phyloP scores from a whole-genome alignment of 2,113 vertebrate species.

The Apteryx owenii region DNA sequence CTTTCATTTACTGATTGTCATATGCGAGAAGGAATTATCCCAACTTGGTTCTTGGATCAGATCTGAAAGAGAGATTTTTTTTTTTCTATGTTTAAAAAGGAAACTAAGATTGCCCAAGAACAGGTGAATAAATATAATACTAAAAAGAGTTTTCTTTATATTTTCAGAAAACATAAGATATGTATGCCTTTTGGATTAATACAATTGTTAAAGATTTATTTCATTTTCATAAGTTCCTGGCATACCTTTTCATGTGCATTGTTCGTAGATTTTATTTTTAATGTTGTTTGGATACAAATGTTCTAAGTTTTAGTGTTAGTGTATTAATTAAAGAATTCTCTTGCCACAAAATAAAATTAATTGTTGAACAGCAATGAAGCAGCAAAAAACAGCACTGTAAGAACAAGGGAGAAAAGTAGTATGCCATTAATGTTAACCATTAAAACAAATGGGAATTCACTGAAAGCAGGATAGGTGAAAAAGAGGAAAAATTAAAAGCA shows the following conservation, averaged over 20 bases:
- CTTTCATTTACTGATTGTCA: background rate
- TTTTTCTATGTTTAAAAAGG: background rate
- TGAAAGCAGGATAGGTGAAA: background rate
- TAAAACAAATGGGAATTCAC: background rate
- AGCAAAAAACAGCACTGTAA: background rate
- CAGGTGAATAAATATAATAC: background rate
- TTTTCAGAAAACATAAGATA: background rate
- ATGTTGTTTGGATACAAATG: background rate
- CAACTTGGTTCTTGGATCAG: background rate
- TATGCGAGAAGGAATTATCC: background rate
- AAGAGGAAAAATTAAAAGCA: background rate
- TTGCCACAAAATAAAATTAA: background rate
- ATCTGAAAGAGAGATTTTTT: background rate
- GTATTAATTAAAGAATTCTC: background rate
- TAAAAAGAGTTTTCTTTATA: too few relatives aligned
- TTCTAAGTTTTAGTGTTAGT: background rate
- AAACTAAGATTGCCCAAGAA: background rate
- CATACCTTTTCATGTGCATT: background rate
- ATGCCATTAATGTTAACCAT: background rate
- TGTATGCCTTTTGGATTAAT: background rate
- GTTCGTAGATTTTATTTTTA: background rate
- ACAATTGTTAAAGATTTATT: background rate
- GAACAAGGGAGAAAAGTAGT: background rate
- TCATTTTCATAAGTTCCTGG: background rate
- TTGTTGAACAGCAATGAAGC: background rate